Base-by-base conservation (phyloP, 2,113 vertebrate species). In the Callipepla squamata region DNA sequence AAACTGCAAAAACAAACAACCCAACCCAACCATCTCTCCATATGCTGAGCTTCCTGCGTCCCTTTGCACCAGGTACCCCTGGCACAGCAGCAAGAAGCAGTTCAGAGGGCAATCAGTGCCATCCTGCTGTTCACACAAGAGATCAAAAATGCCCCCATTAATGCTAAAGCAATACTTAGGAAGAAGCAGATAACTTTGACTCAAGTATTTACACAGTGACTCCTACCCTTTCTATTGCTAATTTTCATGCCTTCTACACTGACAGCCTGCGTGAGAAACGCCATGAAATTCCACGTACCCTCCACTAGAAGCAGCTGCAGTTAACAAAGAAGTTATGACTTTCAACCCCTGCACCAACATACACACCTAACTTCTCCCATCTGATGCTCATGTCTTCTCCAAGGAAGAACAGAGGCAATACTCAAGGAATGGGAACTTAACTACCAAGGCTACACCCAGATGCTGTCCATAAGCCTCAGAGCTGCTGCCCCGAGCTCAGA, bases 201-300 rank as follows among this genome's bases (percentile, higher is more conserved):
- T 13, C 63, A n/a, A 68, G 15, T 4, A 13, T 4, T 65, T 10
- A 19, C 0, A 1, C 3, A 72, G 72, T 42, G 45, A 6, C 59
- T 42, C 36, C 83, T 15, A 9, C 5, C 32, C 38, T 75, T 28
- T 25, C 4, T 25, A 23, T 30, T 38, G 13, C n/a, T 9, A 3
- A 44, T 36, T 48, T 58, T 26, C 10, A 1, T 30, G 20, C 15
- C 68, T n/a, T 32, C 53, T 14, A 63, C 78, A 34, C 32, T 2
- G 65, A 50, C 32, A 76, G 32, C 23, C 78, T 21, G 42, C 4
- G 1, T 59, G 11, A 12, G 38, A 25, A 74, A 42, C 0, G 4
- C 38, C 53, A 61, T 26, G 2, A 34, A 83, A 36, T n/a, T 28
- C 50, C 36, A 75, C 61, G 40, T 3, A 2, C 1, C 25, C 28